These are phyloP conservation scores for Cossypha caffra DNA, from an alignment of 2,797 vertebrate genomes.

Conservation along the genomic window DNA sequence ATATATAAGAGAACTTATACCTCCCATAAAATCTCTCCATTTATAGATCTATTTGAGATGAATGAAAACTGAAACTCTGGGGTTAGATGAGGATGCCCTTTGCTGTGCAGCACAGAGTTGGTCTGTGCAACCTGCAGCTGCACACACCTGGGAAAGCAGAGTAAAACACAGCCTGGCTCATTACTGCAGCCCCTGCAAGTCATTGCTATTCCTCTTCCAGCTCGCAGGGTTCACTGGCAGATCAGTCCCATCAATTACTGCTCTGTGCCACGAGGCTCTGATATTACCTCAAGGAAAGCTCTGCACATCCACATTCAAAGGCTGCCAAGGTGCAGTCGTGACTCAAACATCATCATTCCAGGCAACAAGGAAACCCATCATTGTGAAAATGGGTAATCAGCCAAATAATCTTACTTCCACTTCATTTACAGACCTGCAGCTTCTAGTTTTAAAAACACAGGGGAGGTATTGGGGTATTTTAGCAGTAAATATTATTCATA, in stretches of 20 bases:
- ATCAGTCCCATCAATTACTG: slow-evolving; percentile 35
- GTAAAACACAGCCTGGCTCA: neutral
- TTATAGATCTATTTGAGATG: neutral
- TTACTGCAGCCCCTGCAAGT: neutral
- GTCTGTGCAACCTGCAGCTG: neutral
- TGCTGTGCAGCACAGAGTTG: neutral
- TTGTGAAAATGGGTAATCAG: slow-evolving; percentile 47
- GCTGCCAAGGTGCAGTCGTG: slow-evolving; percentile 41
- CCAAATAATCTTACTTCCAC: neutral
- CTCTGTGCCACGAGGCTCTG: neutral
- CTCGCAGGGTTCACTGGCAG: neutral
- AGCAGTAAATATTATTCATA: neutral
- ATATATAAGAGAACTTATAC: neutral
- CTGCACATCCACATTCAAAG: slow-evolving; percentile 31
- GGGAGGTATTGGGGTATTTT: neutral
- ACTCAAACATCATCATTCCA: slow-evolving; percentile 10
- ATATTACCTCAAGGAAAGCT: slow-evolving; percentile 17
- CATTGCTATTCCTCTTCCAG: slow-evolving; percentile 4
- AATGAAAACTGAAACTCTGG: neutral
- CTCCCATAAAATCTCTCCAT: neutral
- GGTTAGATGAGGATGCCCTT: neutral
- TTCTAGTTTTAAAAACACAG: neutral
- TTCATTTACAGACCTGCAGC: neutral
- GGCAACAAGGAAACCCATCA: neutral
- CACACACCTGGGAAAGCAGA: neutral